phyloP scores from a whole-genome alignment of 2,888 invertebrate species.

The Tethea ocularis region DNA sequence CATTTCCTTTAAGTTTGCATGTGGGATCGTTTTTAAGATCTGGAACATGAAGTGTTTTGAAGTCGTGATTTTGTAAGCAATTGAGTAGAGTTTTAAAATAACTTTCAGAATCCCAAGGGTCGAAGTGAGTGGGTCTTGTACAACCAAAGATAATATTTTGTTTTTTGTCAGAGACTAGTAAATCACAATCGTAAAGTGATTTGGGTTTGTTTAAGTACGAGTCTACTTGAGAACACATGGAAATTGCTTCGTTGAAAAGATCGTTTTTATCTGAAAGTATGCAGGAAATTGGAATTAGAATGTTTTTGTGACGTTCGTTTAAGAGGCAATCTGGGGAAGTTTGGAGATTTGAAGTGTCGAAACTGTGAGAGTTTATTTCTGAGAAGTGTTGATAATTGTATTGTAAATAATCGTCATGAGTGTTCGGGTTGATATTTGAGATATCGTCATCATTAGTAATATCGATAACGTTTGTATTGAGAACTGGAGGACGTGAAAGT shows the following conservation, averaged over 20 bases:
- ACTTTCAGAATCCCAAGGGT: constrained; percentile 39
- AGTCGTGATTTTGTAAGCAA: constrained; percentile 32
- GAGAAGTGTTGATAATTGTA: neutral
- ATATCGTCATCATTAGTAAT: neutral
- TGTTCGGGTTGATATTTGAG: too few species aligned
- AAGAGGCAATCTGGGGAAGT: constrained; percentile 30
- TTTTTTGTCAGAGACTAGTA: constrained; percentile 31
- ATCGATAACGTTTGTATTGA: constrained; percentile 22
- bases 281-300: constrained; percentile 35
- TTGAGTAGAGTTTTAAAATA: constrained; percentile 39
- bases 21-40: constrained; percentile 36
- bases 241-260: constrained; percentile 34
- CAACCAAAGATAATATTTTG: constrained; percentile 31
- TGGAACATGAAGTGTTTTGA: constrained; percentile 28
- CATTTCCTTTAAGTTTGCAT: too few species aligned
- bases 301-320: constrained; percentile 35
- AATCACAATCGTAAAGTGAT: constrained; percentile 32
- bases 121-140: constrained; percentile 33
- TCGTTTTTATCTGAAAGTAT: constrained; percentile 27
- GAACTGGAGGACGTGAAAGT: constrained; percentile 29
- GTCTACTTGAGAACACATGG: constrained; percentile 32
- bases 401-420: too few species aligned
- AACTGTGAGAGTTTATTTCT: neutral
- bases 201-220: constrained; percentile 30
- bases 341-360: constrained; percentile 25